Conservation (phyloP, 1,140 invertebrate species). For the Drosophila pruinosa region DNA sequence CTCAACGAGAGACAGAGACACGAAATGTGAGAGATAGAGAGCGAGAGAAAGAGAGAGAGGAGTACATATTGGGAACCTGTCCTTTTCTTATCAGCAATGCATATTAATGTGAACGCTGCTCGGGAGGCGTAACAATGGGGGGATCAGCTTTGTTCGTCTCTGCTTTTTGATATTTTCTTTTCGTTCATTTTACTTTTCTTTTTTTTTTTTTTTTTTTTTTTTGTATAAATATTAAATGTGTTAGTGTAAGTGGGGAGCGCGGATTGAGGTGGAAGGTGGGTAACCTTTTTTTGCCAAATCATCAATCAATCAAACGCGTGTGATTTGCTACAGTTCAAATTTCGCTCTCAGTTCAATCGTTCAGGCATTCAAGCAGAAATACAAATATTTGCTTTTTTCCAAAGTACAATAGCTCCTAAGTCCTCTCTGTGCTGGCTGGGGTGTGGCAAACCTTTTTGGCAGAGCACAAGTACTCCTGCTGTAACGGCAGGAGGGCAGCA, state of each 20-base stretch:
- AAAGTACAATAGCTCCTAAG: slow-evolving; percentile 62
- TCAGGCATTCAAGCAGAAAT: slow-evolving; percentile 76
- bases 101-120: slow-evolving; percentile 71
- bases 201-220: slow-evolving; percentile 8
- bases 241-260: not conserved
- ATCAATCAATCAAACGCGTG: slow-evolving; percentile 80
- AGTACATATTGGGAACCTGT: not conserved
- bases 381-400: slow-evolving; percentile 77
- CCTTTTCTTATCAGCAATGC: slow-evolving; percentile 65
- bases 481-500: slow-evolving; percentile 12
- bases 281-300: slow-evolving; percentile 68
- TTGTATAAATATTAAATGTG: slow-evolving; percentile 61
- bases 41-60: not conserved
- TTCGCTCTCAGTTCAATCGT: slow-evolving; percentile 78
- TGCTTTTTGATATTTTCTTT: slow-evolving; percentile 18
- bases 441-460: slow-evolving; percentile 22
- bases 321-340: slow-evolving; percentile 80
- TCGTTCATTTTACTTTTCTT: not conserved
- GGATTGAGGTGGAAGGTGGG: not conserved
- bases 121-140: slow-evolving; percentile 13
- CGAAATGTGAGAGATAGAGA: not conserved
- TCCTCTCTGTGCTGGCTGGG: not conserved
- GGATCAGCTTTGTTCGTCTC: slow-evolving; percentile 5
- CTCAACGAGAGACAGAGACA: not conserved
- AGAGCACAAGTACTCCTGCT: slow-evolving; percentile 13